A percentile compares a stretch with the other conserved stretches of the same genome.
These are phyloP conservation scores for Psix sp. DNA, from an alignment of 1,140 invertebrate genomes.

Conservation along the genomic window DNA sequence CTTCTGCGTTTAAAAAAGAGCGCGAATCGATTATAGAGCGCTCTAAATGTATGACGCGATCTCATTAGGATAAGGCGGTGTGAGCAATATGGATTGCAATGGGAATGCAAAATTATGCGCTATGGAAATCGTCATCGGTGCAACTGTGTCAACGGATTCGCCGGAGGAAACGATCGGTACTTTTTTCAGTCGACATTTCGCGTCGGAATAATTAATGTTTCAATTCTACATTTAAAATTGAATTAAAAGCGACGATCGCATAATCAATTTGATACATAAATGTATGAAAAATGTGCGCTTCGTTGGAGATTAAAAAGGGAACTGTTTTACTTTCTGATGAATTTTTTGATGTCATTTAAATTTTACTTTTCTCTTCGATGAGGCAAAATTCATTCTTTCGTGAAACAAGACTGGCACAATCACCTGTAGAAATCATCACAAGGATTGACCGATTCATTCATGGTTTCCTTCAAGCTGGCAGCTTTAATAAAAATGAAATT, in stretches of 20 bases:
- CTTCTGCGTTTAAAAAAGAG: conserved; percentile 45
- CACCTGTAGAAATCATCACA: conserved; percentile 75
- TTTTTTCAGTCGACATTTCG: too few relatives aligned
- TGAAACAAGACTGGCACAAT: conserved; percentile 57
- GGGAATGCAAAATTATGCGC: conserved; percentile 2
- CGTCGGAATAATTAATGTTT: too few relatives aligned
- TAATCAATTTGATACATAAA: too few relatives aligned
- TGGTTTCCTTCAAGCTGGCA: conserved; percentile 74
- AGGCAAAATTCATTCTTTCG: too few relatives aligned
- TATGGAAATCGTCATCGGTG: conserved; percentile 6
- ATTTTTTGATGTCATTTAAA: not conserved
- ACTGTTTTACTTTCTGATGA: too few relatives aligned
- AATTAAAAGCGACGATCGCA: too few relatives aligned
- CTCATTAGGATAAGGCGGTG: conserved; percentile 25
- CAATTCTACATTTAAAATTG: too few relatives aligned
- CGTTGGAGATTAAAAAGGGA: too few relatives aligned
- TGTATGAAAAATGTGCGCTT: too few relatives aligned
- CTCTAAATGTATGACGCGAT: conserved; percentile 38
- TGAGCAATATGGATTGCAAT: conserved; percentile 1
- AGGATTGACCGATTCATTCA: conserved; percentile 72
- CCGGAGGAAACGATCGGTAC: too few relatives aligned
- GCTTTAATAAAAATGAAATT: conserved; percentile 57
- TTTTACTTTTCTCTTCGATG: conserved; percentile 7
- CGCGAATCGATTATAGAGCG: conserved; percentile 33
- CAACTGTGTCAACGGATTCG: not conserved